phyloP scores from a whole-genome alignment of 2,888 invertebrate species.

The Brenthis ino region DNA sequence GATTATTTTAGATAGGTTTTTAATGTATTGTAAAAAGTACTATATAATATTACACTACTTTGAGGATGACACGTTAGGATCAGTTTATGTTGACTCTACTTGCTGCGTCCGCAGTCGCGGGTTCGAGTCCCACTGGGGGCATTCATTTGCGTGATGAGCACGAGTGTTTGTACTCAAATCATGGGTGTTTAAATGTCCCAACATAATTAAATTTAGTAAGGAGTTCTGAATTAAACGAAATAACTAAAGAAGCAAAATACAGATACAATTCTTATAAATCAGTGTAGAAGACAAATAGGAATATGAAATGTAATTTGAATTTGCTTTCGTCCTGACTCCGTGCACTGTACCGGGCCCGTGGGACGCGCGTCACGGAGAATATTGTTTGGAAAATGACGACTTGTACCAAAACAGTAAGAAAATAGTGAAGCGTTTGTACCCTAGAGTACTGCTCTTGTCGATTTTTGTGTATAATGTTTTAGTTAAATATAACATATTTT shows the following conservation, averaged over 20 bases:
- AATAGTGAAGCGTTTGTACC: slow-evolving; percentile 20
- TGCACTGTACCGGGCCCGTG: slow-evolving; percentile 34
- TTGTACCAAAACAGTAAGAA: slow-evolving; percentile 25
- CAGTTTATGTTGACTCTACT: no score
- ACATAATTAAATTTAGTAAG: no score
- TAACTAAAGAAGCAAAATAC: not conserved
- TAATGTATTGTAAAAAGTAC: no score
- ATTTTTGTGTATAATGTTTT: slow-evolving; percentile 1
- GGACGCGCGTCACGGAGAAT: slow-evolving; percentile 32
- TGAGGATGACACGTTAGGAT: no score
- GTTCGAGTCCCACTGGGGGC: no score
- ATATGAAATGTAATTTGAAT: slow-evolving; percentile 50
- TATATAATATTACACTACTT: no score
- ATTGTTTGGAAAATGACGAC: slow-evolving; percentile 39
- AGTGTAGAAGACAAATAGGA: slow-evolving; percentile 47
- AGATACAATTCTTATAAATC: slow-evolving; percentile 32
- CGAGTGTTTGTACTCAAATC: no score
- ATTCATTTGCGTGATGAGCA: no score
- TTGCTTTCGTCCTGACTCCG: slow-evolving; percentile 32
- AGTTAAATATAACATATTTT: not conserved
- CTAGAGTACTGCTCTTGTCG: slow-evolving; percentile 4
- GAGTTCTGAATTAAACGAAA: no score
- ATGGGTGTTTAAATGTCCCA: no score
- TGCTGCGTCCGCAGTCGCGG: no score
- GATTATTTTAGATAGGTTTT: no score